These are phyloP conservation scores for Platichthys stellatus DNA, from an alignment of 2,113 vertebrate species.

Conservation along the genomic window DNA sequence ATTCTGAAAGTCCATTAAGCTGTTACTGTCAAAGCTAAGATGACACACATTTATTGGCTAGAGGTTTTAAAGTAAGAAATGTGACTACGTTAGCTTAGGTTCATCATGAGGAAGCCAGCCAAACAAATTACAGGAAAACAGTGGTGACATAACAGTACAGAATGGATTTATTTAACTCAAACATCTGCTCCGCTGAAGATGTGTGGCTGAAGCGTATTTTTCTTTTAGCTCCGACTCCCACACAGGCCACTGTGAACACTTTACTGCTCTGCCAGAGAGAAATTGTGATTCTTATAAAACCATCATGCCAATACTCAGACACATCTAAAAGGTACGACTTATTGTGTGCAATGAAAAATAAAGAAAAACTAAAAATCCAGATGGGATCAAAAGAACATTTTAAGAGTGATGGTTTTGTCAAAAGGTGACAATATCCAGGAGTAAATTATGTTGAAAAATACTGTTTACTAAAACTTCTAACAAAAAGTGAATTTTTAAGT, in stretches of 20 bases:
- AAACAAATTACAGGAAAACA: slow-evolving; percentile 9
- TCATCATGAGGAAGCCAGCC: background rate
- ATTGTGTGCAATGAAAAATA: background rate
- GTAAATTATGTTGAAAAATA: no score
- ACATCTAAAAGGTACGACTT: background rate
- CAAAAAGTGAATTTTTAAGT: no score
- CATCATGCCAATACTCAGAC: background rate
- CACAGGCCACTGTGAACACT: slow-evolving; percentile 9
- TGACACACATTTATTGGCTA: no score
- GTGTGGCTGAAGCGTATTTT: slow-evolving; percentile 14
- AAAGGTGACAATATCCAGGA: no score
- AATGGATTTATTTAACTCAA: slow-evolving; percentile 19
- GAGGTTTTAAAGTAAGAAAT: no score
- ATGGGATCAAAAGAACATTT: no score
- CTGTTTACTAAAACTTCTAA: no score
- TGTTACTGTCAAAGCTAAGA: no score
- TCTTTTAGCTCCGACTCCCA: slow-evolving; percentile 28
- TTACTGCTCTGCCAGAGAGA: slow-evolving; percentile 10
- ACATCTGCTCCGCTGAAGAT: slow-evolving; percentile 37
- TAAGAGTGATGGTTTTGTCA: no score
- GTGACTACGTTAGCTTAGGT: no score
- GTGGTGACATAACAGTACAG: slow-evolving; percentile 35
- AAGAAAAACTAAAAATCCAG: background rate
- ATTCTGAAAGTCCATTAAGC: no score
- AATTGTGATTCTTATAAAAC: slow-evolving; percentile 18